phyloP scores from a whole-genome alignment of 1,140 invertebrate genomes.

The Brachionus plicatilis region DNA sequence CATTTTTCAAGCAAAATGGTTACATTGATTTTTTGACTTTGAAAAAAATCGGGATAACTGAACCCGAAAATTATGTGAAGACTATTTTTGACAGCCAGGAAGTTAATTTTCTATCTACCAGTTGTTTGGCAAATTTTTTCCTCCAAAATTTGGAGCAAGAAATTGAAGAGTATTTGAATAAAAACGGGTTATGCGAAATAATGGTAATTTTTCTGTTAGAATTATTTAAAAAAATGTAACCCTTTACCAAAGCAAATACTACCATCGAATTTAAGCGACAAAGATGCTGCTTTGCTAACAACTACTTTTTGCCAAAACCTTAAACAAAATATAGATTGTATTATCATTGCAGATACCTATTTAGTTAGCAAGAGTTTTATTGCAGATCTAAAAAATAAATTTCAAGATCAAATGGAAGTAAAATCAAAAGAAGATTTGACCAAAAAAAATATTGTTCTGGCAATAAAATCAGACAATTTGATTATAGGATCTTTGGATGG shows the following conservation, averaged over 20 bases:
- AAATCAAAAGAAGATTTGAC: conserved; percentile 13
- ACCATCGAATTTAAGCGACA: not conserved
- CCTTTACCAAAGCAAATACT: conserved; percentile 42
- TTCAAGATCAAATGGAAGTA: conserved; percentile 3
- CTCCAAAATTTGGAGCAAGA: conserved; percentile 73
- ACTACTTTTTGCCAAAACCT: not conserved
- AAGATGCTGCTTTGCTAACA: not conserved
- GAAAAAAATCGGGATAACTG: conserved; percentile 75
- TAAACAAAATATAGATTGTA: not conserved
- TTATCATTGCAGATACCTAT: conserved; percentile 23
- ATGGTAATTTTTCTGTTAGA: conserved; percentile 48
- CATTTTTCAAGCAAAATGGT: conserved; percentile 86
- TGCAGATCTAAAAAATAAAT: not conserved
- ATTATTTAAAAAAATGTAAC: not conserved
- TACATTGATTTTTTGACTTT: conserved; percentile 88
- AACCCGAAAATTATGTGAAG: conserved; percentile 73
- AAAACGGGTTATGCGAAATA: conserved; percentile 72
- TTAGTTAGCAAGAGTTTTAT: conserved; percentile 24
- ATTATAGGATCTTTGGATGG: not conserved
- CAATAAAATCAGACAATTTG: conserved; percentile 2
- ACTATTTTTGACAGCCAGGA: conserved; percentile 69
- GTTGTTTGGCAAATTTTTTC: conserved; percentile 64
- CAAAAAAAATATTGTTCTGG: not conserved
- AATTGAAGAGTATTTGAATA: conserved; percentile 73
- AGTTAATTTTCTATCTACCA: conserved; percentile 45